Conservation (phyloP, 2,888 invertebrate species). For the Acholoe squamosa region DNA sequence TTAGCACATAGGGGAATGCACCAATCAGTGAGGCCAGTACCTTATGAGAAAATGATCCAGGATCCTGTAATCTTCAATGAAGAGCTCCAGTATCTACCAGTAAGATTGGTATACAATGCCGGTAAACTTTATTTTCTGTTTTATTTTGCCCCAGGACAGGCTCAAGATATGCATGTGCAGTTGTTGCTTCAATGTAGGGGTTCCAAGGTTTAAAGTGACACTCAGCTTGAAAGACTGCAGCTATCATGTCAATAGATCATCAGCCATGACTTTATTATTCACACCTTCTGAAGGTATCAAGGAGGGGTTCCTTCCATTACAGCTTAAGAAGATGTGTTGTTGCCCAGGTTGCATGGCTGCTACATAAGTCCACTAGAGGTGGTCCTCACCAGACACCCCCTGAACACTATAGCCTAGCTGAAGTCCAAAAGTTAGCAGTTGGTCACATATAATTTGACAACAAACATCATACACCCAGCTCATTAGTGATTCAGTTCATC, state of each 20-base stretch:
- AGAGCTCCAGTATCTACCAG: too few species aligned
- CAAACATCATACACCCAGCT: too few species aligned
- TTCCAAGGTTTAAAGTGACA: conserved; percentile 33
- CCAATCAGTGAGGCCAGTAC: too few species aligned
- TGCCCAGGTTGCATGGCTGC: conserved; percentile 77
- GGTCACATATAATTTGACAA: too few species aligned
- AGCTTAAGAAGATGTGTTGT: conserved; percentile 77
- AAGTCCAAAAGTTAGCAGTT: too few species aligned
- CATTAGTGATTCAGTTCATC: too few species aligned
- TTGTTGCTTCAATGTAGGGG: background rate
- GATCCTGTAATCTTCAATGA: too few species aligned
- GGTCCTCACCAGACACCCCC: conserved; percentile 74
- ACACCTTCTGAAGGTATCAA: too few species aligned
- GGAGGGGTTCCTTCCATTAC: conserved; percentile 68
- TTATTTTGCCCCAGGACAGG: conserved; percentile 64
- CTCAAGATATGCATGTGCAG: conserved; percentile 57
- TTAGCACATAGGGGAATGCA: too few species aligned
- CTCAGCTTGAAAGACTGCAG: conserved; percentile 70
- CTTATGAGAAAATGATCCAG: too few species aligned
- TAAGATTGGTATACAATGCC: conserved; percentile 66
- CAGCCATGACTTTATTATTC: background rate
- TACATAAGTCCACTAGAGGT: conserved; percentile 73
- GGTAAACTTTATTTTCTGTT: too few species aligned
- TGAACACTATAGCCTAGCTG: conserved; percentile 78
- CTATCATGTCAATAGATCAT: conserved; percentile 26